Evolutionary conservation across 2,113 vertebrate species (phyloP), one percentile per base, ranked within the genome.

Genomic region (Tringa solitaria): DNA sequence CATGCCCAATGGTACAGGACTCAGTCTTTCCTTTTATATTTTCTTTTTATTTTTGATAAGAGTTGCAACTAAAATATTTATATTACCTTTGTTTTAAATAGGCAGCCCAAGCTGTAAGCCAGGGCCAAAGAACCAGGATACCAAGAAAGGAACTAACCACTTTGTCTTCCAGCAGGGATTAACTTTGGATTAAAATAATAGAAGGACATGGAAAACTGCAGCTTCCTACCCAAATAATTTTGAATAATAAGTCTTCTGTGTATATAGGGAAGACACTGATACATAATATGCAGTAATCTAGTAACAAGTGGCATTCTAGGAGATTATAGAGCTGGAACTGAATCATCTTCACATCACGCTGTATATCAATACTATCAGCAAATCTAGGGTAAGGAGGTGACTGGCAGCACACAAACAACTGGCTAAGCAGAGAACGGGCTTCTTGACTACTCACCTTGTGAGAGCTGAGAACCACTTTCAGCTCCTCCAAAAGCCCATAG

Each of bases 401-500:
- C 1, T 7, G 28, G 26, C 67, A 92, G 26, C n/a, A 50, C 8
- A 45, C 43, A 43, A 61, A 64, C 64, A 72, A 8, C 23, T 37
- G 59, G 6, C 51, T 39, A 48, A 64, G 33, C 33, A 69, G 24
- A 75, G 30, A 50, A 8, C 1, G 43, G 5, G 9, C 37, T 73
- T 26, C 12, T 43, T 59, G 43, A 35, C 46, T 53, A 72, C 91
- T 85, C 93, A 99, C 99, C 98, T 99, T 99, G 93, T 99, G 99
- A 94, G 98, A 98, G 93, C 96, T 98, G 87, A 99, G 99, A 89
- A 99, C 96, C 12, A 87, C 96, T 69, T 98, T 97, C 74, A 99
- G 98, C 96, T 99, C 99, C 88, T 98, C 98, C 94, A 99, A 94
- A 53, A 99, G 98, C 48, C 99, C 99, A 0, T 97, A 98, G 4